These are phyloP conservation scores for Gracilinanus agilis DNA, from an alignment of 2,113 vertebrate genomes.

Conservation along the genomic window DNA sequence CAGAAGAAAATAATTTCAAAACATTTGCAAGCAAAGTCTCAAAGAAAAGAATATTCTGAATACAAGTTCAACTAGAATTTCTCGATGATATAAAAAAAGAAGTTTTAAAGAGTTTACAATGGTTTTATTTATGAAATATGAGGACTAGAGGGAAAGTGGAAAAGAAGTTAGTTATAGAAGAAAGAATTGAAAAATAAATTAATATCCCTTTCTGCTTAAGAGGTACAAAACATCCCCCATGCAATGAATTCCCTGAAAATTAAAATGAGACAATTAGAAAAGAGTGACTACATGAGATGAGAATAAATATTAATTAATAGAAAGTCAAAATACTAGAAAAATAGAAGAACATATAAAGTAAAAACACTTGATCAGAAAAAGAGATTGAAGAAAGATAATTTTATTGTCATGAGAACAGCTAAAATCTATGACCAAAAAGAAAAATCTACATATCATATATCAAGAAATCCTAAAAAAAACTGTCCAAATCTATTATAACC, in stretches of 20 bases:
- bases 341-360: neutral
- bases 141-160: neutral
- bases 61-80: neutral
- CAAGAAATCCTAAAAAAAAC: neutral
- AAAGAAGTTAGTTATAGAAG: neutral
- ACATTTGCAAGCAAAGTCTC: neutral
- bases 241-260: neutral
- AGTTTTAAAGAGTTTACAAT: neutral
- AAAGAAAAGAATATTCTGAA: neutral
- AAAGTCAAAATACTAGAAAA: neutral
- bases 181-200: neutral
- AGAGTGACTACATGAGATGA: neutral
- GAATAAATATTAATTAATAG: neutral
- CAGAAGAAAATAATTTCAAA: neutral
- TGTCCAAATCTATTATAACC: neutral
- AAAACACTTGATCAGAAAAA: neutral
- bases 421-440: neutral
- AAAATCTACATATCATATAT: neutral
- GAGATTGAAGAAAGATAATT: neutral
- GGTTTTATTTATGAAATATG: neutral
- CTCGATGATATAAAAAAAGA: neutral
- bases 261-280: neutral
- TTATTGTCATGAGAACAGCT: neutral
- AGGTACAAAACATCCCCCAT: neutral
- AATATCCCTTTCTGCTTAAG: too few relatives aligned